Evolutionary conservation across 2,113 vertebrate genomes (phyloP).

Genomic region (Xiphorhynchus elegans): DNA sequence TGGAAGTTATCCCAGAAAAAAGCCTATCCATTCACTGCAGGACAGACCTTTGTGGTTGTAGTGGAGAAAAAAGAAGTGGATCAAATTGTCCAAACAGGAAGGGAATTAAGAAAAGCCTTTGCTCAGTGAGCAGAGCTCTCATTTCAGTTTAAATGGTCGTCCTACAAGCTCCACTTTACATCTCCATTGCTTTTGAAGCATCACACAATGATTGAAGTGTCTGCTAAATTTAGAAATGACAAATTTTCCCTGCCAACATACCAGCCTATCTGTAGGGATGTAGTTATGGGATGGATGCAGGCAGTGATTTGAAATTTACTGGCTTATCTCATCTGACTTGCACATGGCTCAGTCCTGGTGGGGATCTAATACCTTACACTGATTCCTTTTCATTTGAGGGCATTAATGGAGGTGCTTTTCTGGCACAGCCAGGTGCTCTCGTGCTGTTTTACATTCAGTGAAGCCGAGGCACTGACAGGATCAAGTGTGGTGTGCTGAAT

Average conservation of each 20-base stretch:
- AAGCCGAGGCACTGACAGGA: neutral
- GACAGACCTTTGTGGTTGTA: constrained; percentile 1
- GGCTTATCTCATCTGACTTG: neutral
- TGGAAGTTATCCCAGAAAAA: constrained; percentile 65
- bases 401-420: neutral
- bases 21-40: constrained; percentile 37
- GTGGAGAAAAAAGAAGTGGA: neutral
- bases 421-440: neutral
- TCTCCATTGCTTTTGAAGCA: constrained; percentile 20
- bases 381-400: neutral
- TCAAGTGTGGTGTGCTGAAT: neutral
- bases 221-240: constrained; percentile 41
- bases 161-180: neutral
- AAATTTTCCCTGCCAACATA: neutral
- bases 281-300: neutral
- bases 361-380: neutral
- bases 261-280: neutral
- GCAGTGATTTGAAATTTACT: neutral
- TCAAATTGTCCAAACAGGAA: constrained; percentile 50
- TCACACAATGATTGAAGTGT: neutral
- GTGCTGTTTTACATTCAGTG: neutral
- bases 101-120: constrained; percentile 31
- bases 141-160: neutral
- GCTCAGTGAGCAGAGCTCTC: neutral
- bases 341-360: neutral